These are phyloP conservation scores for Heliocidaris erythrogramma DNA, from an alignment of 35 echinoderm and acorn worm species.

Conservation along the genomic window DNA sequence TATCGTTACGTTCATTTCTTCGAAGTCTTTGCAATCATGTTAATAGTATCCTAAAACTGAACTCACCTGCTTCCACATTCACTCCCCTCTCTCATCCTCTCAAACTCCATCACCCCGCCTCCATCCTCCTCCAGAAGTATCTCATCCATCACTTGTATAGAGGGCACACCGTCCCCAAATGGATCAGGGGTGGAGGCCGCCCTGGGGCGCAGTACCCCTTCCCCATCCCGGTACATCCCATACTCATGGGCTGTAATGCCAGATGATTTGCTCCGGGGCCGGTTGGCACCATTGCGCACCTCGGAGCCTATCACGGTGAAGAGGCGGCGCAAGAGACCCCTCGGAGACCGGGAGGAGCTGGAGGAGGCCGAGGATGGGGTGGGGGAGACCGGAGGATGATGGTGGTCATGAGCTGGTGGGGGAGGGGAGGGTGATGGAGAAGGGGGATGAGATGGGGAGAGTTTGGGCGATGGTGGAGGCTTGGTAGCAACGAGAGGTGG, in stretches of 20 bases:
- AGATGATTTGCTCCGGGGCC: constrained; percentile 18
- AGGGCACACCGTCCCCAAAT: neutral
- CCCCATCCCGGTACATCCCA: constrained; percentile 6
- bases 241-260: constrained; percentile 9
- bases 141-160: constrained; percentile 25
- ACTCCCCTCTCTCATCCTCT: constrained; percentile 36
- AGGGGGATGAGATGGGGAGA: neutral
- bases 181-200: constrained; percentile 18
- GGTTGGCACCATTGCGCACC: neutral
- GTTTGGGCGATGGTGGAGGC: constrained; percentile 1
- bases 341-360: neutral
- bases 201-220: neutral
- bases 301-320: neutral
- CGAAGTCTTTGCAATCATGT: no score
- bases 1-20: no score
- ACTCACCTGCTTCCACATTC: constrained; percentile 28
- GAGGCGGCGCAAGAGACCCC: constrained; percentile 1
- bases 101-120: constrained; percentile 20
- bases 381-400: neutral
- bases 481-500: neutral
- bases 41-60: neutral
- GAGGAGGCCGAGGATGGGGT: neutral
- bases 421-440: constrained; percentile 19
- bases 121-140: constrained; percentile 30
- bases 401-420: neutral